Evolutionary conservation across 2,888 invertebrate genomes (phyloP).

Genomic region (Lasioglossum oenotherae): DNA sequence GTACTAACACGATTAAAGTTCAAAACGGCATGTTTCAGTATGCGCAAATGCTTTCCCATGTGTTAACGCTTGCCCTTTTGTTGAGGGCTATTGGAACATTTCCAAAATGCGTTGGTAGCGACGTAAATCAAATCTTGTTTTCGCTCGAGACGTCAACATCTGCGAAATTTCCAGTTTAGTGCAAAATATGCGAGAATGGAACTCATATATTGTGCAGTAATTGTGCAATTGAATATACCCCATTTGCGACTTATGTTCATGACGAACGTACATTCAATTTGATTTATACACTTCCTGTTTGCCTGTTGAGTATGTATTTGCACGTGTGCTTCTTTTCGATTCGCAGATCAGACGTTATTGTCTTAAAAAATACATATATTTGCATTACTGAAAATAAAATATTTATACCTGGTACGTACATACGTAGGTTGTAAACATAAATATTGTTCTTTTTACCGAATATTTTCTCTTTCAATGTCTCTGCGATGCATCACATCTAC

Average conservation of each 20-base stretch:
- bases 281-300: conserved; percentile 3
- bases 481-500: neutral
- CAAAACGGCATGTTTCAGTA: neutral
- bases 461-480: neutral
- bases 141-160: neutral
- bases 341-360: neutral
- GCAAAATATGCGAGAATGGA: neutral
- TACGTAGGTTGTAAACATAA: neutral
- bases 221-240: neutral
- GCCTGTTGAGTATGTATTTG: neutral
- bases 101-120: neutral
- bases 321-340: neutral
- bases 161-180: neutral
- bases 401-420: neutral
- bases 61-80: neutral
- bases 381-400: neutral
- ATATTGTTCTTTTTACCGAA: neutral
- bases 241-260: neutral
- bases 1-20: neutral
- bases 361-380: neutral
- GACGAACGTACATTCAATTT: neutral
- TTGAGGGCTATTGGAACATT: neutral
- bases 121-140: neutral
- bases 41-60: neutral
- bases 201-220: neutral